Percentiles rank a stretch among this genome's conserved stretches.
phyloP scores from a whole-genome alignment of 2,888 invertebrate genomes.

The Archips xylosteana region DNA sequence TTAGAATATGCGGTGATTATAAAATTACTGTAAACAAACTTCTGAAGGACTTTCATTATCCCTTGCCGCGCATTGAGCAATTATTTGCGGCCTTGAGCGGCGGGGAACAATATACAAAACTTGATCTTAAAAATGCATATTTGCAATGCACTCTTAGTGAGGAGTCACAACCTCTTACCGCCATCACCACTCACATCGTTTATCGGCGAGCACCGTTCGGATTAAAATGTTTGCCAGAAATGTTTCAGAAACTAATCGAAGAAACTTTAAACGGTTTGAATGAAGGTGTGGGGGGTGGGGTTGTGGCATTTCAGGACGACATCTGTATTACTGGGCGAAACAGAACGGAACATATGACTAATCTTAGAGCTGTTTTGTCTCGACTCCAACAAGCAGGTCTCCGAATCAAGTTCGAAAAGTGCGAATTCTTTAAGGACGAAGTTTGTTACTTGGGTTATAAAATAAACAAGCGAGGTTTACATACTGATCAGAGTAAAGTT shows the following conservation, averaged over 20 bases:
- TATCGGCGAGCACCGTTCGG: conserved; percentile 17
- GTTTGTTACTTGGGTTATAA: conserved; percentile 36
- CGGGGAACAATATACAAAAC: conserved; percentile 46
- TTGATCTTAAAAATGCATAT: conserved; percentile 48
- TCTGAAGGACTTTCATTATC: conserved; percentile 17
- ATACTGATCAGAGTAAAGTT: conserved; percentile 22
- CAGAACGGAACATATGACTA: neutral
- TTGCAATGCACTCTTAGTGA: conserved; percentile 41
- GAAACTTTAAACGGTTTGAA: neutral
- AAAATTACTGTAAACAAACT: conserved; percentile 48
- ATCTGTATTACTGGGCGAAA: neutral
- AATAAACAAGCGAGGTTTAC: conserved; percentile 22
- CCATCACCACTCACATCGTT: conserved; percentile 47
- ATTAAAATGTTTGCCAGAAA: neutral
- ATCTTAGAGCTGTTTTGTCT: neutral
- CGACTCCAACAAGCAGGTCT: conserved; percentile 35
- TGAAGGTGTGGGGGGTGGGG: neutral
- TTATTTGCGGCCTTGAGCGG: conserved; percentile 44
- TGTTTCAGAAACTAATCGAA: neutral
- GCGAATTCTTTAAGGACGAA: conserved; percentile 27
- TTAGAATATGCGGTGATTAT: conserved; percentile 45
- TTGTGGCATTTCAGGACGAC: neutral
- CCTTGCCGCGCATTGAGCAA: conserved; percentile 7
- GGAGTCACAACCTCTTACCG: conserved; percentile 46
- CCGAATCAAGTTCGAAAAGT: conserved; percentile 43